Evolutionary conservation across 2,888 invertebrate species (phyloP).

Genomic region (Apotomis capreana): DNA sequence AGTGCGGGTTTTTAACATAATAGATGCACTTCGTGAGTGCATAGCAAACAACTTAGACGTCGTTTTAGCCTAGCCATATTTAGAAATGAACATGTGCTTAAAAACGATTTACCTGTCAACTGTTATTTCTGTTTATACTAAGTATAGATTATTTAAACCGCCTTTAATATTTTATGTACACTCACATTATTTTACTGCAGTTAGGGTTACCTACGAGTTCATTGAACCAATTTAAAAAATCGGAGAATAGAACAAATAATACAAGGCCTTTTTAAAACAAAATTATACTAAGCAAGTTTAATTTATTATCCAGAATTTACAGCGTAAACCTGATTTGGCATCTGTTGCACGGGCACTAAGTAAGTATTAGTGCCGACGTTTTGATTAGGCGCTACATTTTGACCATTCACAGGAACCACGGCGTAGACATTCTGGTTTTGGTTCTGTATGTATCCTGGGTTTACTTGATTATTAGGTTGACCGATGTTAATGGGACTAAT

Average conservation of each 20-base stretch:
- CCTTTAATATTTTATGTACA: too few relatives aligned
- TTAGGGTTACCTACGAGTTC: too few relatives aligned
- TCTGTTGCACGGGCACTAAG: slow-evolving; percentile 50
- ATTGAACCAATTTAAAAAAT: too few relatives aligned
- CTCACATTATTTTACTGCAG: background rate
- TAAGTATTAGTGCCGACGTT: slow-evolving; percentile 43
- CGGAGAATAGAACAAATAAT: too few relatives aligned
- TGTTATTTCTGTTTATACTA: background rate
- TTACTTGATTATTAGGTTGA: slow-evolving; percentile 25
- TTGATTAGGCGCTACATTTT: slow-evolving; percentile 40
- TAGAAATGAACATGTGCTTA: slow-evolving; percentile 2
- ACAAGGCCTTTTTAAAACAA: too few relatives aligned
- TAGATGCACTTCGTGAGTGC: slow-evolving; percentile 25
- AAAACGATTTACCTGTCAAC: background rate
- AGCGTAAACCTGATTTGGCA: slow-evolving; percentile 43
- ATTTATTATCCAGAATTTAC: slow-evolving; percentile 30
- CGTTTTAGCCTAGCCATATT: background rate
- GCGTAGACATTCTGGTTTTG: slow-evolving; percentile 48
- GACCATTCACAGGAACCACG: slow-evolving; percentile 52
- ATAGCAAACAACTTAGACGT: slow-evolving; percentile 8
- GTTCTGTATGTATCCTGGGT: slow-evolving; percentile 43
- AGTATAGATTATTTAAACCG: background rate
- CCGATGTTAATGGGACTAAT: slow-evolving; percentile 24
- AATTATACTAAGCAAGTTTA: background rate
- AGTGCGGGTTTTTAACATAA: slow-evolving; percentile 21